phyloP scores from a whole-genome alignment of 37 sponge, comb jelly and placozoan species.

The Tethya wilhelma region DNA sequence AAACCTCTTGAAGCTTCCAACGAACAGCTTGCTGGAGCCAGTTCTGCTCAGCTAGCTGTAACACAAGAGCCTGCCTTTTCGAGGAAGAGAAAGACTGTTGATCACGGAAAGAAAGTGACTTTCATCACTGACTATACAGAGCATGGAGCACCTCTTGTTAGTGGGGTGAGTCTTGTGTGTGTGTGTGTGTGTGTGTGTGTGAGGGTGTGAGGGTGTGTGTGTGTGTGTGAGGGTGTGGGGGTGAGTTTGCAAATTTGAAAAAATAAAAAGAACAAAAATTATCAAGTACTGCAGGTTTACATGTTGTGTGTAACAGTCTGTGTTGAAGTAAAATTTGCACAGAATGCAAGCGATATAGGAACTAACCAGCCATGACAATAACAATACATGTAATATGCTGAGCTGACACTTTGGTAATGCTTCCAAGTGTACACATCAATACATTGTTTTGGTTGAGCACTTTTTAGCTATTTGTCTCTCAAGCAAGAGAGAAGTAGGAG shows the following conservation, averaged over 20 bases:
- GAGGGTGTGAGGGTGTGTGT: no score
- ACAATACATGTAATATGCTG: no score
- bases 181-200: no score
- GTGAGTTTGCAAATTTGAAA: no score
- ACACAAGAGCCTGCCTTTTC: constrained; percentile 58
- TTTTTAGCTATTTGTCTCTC: no score
- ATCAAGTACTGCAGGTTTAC: not conserved
- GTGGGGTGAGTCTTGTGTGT: constrained; percentile 1
- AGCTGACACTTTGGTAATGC: no score
- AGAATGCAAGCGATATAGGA: no score
- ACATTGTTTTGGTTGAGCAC: no score
- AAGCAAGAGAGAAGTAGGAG: no score
- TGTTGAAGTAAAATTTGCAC: not conserved
- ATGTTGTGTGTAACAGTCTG: not conserved
- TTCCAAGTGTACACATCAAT: no score
- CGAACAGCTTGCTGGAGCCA: constrained; percentile 59
- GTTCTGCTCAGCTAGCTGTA: constrained; percentile 22
- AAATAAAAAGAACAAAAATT: constrained; percentile 1
- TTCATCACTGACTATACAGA: constrained; percentile 6
- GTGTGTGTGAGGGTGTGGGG: not conserved
- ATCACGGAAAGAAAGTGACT: constrained; percentile 12
- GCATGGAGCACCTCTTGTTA: not conserved
- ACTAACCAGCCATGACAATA: no score
- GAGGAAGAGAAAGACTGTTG: constrained; percentile 20
- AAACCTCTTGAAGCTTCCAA: no score